Base-by-base conservation (phyloP, 2,888 invertebrate species). In the Hirtodrosophila duncani region DNA sequence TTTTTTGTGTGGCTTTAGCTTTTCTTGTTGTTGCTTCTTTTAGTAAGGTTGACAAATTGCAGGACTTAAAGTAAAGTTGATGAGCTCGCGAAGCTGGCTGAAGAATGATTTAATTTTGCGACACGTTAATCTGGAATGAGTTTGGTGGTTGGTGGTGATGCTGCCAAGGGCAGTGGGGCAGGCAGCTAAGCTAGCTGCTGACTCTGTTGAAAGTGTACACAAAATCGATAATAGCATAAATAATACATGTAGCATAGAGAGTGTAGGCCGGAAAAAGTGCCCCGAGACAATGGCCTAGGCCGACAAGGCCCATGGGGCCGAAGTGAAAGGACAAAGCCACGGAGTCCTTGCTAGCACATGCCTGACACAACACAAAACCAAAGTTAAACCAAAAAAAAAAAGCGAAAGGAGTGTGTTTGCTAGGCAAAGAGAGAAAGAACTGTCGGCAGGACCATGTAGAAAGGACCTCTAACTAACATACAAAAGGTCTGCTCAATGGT, bases 211-310 rank as follows among this genome's bases (percentile, higher is more conserved):
- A 71, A 56, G 51, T 63, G 51, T 64, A 62, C 42, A 66, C 36
- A 80, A 77, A 77, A 77, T 77, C 77, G 53, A 77, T 77, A 80
- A 72, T 63, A 67, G 62, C 81, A 80, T 82, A 77, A 66, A 77
- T 77, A 82, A 77, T 82, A 72, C 77, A 71, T 63, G 51, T 56
- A n/a, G n/a, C n/a, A 52, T 49, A 42, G 37, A 45, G 49, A 46
- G 45, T 14, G 41, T 31, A 44, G 36, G 24, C 37, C 39, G 43
- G 10, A 44, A 41, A 23, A 38, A 23, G 44, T 30, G 41, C 27
- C 31, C 51, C 30, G 31, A 72, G 66, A 82, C 78, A 79, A 75
- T 67, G 60, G 72, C 59, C 58, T 63, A 77, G 72, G 57, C 57
- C 42, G 55, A 59, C 69, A 60, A 49, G 56, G 62, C 81, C 81